These are phyloP conservation scores for Bufo bufo DNA, from an alignment of 2,113 vertebrate genomes.

Conservation along the genomic window DNA sequence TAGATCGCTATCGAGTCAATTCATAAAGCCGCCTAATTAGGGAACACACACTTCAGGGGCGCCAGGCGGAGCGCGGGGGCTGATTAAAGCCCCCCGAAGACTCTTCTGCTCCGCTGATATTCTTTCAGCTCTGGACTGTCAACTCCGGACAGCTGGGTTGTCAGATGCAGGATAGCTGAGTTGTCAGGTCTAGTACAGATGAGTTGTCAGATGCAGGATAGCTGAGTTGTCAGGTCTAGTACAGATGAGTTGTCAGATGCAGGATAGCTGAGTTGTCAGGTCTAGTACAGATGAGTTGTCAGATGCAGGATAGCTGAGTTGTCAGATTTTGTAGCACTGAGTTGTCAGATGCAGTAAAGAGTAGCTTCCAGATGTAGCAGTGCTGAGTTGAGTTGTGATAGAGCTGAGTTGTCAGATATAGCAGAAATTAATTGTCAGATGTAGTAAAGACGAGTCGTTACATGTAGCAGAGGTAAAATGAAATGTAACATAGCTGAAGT, in stretches of 20 bases:
- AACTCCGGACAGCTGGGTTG: slow-evolving; percentile 57
- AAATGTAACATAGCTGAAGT: no score
- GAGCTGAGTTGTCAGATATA: neutral
- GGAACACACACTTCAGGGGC: slow-evolving; percentile 26
- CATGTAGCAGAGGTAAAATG: no score
- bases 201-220: no score
- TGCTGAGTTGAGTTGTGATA: neutral
- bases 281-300: no score
- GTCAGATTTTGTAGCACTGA: neutral
- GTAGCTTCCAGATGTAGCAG: neutral
- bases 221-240: no score
- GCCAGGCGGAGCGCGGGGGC: neutral
- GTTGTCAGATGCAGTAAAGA: neutral
- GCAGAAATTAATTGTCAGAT: neutral
- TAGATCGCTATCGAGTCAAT: slow-evolving; percentile 50
- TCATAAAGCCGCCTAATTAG: slow-evolving; percentile 46
- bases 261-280: no score
- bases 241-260: no score
- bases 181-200: neutral
- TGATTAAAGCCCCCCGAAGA: slow-evolving; percentile 31
- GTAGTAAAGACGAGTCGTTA: neutral
- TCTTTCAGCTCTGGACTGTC: slow-evolving; percentile 12
- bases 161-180: neutral
- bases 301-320: neutral
- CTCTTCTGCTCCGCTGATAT: slow-evolving; percentile 58